Conservation (phyloP, 2,797 vertebrate genomes). For the Sebastes matsubarae region DNA sequence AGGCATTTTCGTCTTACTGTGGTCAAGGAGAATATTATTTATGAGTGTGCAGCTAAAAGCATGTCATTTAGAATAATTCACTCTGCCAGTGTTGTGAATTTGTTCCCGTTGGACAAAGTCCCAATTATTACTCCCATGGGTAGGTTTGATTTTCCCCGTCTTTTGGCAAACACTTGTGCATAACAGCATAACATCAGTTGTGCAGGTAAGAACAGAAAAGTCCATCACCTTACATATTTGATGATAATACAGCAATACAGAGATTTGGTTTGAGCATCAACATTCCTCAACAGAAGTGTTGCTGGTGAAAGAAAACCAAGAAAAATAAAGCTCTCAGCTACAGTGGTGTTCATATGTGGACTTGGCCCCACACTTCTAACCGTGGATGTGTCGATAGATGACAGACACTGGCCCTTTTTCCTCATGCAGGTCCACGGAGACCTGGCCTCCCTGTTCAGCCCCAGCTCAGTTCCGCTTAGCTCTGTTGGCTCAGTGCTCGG, state of each 20-base stretch:
- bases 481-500: constrained; percentile 75
- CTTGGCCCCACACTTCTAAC: constrained; percentile 62
- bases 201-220: constrained; percentile 17
- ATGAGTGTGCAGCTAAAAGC: constrained; percentile 6
- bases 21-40: constrained; percentile 3
- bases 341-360: constrained; percentile 56
- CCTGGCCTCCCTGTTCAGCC: constrained; percentile 75
- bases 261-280: constrained; percentile 10
- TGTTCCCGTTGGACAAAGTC: constrained; percentile 28
- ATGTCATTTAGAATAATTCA: constrained; percentile 21
- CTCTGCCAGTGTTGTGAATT: constrained; percentile 28
- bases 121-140: constrained; percentile 45
- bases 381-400: constrained; percentile 69
- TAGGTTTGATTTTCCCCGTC: constrained; percentile 3
- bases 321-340: constrained; percentile 48
- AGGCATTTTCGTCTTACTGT: background rate
- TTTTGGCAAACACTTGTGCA: constrained; percentile 22
- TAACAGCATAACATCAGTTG: background rate
- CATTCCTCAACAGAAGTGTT: constrained; percentile 35
- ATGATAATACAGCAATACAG: background rate
- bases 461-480: constrained; percentile 72
- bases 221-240: background rate
- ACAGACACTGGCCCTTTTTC: constrained; percentile 66
- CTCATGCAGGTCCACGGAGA: constrained; percentile 65
- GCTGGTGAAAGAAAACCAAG: constrained; percentile 13